A percentile compares a stretch with the other conserved stretches of the same genome.
Evolutionary conservation across 2,797 vertebrate genomes (phyloP).

Genomic region (Morus bassanus): DNA sequence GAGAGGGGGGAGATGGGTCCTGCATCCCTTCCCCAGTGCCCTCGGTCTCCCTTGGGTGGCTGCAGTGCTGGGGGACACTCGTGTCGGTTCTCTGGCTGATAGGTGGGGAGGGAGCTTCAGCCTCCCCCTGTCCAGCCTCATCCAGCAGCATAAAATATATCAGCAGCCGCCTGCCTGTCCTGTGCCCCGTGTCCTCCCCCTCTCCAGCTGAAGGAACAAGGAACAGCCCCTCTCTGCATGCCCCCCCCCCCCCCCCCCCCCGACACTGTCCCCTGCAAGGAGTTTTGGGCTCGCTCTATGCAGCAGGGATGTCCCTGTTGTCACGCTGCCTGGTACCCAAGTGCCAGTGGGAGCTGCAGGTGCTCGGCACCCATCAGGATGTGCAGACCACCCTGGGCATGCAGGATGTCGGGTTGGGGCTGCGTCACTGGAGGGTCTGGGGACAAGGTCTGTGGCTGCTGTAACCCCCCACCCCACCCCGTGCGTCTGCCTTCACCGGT

Average conservation of each 20-base stretch:
- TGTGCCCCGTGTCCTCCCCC: rapidly evolving
- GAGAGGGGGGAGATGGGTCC: not conserved
- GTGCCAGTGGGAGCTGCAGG: not conserved
- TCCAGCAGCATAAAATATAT: conserved; percentile 3
- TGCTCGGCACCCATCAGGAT: not conserved
- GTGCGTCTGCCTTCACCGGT: not conserved
- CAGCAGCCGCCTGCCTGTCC: rapidly evolving
- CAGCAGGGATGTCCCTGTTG: not conserved
- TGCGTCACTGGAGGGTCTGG: not conserved
- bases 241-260: no score
- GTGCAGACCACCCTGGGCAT: not conserved
- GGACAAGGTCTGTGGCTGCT: not conserved
- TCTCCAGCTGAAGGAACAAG: not conserved
- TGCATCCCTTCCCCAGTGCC: not conserved
- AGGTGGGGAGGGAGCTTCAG: not conserved
- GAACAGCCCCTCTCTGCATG: not conserved
- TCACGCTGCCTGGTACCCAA: not conserved
- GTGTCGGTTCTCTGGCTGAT: not conserved
- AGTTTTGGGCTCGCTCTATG: not conserved
- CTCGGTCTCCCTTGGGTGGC: not conserved
- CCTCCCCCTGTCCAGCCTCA: not conserved
- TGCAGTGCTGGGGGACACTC: not conserved
- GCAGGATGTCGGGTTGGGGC: not conserved
- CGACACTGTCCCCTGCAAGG: not conserved
- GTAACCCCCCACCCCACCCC: rapidly evolving